A percentile compares a stretch with the other conserved stretches of the same genome.
Conservation (phyloP, 1,140 invertebrate species). For the Vollenhovia emeryi region DNA sequence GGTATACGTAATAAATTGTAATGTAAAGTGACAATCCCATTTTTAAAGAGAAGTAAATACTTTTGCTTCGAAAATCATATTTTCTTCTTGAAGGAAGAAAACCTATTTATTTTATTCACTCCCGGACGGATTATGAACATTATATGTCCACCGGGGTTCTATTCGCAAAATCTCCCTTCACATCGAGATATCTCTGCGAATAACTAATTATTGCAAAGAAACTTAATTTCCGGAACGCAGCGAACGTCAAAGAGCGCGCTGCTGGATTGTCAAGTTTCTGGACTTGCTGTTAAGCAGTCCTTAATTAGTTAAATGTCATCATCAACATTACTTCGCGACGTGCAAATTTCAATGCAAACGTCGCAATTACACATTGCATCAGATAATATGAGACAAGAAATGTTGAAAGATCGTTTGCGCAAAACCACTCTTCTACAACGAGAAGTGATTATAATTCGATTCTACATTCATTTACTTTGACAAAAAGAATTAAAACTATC, state of each 20-base stretch:
- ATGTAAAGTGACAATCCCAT: background rate
- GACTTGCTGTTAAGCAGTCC: background rate
- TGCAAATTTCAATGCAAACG: constrained; percentile 1
- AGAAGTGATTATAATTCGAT: background rate
- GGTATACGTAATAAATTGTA: constrained; percentile 31
- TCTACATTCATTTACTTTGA: background rate
- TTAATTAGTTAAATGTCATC: constrained; percentile 54
- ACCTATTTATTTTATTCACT: background rate
- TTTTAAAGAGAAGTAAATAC: background rate
- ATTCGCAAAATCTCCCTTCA: background rate
- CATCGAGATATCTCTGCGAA: background rate
- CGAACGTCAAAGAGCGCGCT: constrained; percentile 25
- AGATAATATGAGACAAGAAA: background rate
- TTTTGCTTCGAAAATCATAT: constrained; percentile 1
- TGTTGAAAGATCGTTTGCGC: constrained; percentile 24
- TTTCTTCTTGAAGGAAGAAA: background rate
- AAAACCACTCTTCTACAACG: background rate
- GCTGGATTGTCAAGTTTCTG: constrained; percentile 22
- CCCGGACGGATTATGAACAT: background rate
- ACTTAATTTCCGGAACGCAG: constrained; percentile 38
- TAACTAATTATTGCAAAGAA: constrained; percentile 46
- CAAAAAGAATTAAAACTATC: background rate
- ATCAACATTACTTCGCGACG: background rate
- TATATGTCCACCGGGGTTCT: background rate
- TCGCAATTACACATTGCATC: constrained; percentile 15